Conservation (phyloP, 2,113 vertebrate genomes). For the Anser cygnoides region DNA sequence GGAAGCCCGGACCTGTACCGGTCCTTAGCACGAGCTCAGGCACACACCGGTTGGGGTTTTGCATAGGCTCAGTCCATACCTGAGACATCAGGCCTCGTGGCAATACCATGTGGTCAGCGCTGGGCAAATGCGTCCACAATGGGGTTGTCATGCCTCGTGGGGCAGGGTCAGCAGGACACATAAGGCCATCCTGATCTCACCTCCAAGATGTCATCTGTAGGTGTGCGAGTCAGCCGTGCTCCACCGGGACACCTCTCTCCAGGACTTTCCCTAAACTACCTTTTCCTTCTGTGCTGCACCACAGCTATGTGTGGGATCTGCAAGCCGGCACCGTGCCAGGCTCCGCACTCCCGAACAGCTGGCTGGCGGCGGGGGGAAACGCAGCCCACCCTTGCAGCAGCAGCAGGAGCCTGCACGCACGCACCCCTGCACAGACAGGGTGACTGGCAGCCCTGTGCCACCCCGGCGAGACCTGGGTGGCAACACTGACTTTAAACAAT, state of each 20-base stretch:
- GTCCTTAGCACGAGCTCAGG: not conserved
- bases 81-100: not conserved
- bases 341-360: accelerated
- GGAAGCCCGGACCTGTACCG: not conserved
- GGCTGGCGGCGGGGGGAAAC: not conserved
- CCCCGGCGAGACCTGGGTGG: not conserved
- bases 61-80: no score
- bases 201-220: not conserved
- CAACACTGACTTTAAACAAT: not conserved
- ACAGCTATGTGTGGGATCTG: accelerated
- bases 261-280: not conserved
- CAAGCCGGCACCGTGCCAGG: accelerated
- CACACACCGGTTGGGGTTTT: not conserved
- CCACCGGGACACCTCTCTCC: not conserved
- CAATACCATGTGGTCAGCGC: not conserved
- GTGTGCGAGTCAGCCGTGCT: accelerated
- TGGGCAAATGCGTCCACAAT: accelerated
- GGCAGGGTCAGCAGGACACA: accelerated
- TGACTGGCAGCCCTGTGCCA: not conserved
- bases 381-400: not conserved
- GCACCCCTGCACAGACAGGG: not conserved
- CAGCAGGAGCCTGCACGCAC: not conserved
- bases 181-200: accelerated
- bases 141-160: accelerated
- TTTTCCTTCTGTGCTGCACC: not conserved